Conservation (phyloP, 64 coral and sea anemone species). For the Orbicella faveolata region DNA sequence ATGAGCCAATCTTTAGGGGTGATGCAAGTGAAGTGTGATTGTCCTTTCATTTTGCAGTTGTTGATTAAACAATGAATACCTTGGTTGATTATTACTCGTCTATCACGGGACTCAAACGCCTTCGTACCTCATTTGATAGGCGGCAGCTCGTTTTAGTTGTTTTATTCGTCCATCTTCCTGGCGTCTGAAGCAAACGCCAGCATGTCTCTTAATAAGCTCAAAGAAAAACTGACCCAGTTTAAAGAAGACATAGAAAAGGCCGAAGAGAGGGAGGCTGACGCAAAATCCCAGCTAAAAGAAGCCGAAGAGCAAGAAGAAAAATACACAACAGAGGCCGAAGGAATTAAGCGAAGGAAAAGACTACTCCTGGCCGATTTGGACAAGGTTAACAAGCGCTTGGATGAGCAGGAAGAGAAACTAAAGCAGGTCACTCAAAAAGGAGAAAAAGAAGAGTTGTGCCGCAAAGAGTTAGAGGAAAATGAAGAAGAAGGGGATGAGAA, state of each 20-base stretch:
- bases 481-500: conserved; percentile 62
- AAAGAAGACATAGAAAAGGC: conserved; percentile 51
- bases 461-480: conserved; percentile 47
- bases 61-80: conserved; percentile 37
- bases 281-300: conserved; percentile 34
- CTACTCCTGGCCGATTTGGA: conserved; percentile 28
- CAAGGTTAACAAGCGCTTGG: not conserved
- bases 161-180: conserved; percentile 13
- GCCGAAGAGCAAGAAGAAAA: not conserved
- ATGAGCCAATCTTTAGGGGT: conserved; percentile 18
- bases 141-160: not conserved
- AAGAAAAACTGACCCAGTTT: conserved; percentile 21
- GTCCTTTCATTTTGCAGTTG: conserved; percentile 2
- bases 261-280: conserved; percentile 51
- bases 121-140: not conserved
- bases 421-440: not conserved
- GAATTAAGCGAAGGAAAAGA: conserved; percentile 20
- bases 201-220: conserved; percentile 39
- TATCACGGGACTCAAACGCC: not conserved
- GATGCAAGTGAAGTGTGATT: conserved; percentile 30
- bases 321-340: conserved; percentile 6
- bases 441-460: conserved; percentile 10
- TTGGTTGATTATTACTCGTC: not conserved
- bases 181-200: not conserved
- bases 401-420: conserved; percentile 13